Evolutionary conservation across 2,113 vertebrate genomes (phyloP).

Genomic region (Bujurquina vittata): DNA sequence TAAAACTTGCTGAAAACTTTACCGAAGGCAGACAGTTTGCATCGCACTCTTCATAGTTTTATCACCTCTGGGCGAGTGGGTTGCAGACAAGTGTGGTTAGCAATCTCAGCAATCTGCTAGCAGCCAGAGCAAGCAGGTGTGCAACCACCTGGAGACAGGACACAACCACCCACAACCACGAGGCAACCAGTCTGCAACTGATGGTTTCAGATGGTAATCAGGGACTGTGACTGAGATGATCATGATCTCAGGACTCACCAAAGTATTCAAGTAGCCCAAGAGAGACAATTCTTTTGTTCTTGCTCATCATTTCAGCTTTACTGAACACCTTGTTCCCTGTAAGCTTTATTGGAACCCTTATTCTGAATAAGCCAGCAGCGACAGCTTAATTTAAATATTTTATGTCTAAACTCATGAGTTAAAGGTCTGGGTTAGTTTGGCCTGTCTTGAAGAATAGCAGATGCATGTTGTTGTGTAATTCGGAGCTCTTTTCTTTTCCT

Average conservation of each 20-base stretch:
- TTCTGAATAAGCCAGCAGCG: background rate
- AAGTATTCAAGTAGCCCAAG: background rate
- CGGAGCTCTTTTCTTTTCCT: background rate
- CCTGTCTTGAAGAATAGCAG: background rate
- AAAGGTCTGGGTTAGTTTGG: background rate
- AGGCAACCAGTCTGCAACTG: too few relatives aligned
- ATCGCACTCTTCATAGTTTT: too few relatives aligned
- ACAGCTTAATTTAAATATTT: background rate
- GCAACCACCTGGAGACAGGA: too few relatives aligned
- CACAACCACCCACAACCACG: too few relatives aligned
- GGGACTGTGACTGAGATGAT: background rate
- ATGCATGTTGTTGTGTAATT: background rate
- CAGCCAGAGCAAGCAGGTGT: too few relatives aligned
- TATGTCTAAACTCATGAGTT: background rate
- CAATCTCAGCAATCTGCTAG: background rate
- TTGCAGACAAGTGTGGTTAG: background rate
- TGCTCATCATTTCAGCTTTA: background rate
- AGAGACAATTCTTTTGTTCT: background rate
- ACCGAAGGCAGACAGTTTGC: background rate
- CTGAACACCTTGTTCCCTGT: background rate
- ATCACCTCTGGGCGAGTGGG: background rate
- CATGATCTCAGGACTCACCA: background rate
- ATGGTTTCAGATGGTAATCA: background rate
- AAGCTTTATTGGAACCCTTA: background rate
- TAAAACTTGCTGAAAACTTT: background rate